Evolutionary conservation across 1,140 invertebrate species (phyloP).

Genomic region (Drosophila cardini): DNA sequence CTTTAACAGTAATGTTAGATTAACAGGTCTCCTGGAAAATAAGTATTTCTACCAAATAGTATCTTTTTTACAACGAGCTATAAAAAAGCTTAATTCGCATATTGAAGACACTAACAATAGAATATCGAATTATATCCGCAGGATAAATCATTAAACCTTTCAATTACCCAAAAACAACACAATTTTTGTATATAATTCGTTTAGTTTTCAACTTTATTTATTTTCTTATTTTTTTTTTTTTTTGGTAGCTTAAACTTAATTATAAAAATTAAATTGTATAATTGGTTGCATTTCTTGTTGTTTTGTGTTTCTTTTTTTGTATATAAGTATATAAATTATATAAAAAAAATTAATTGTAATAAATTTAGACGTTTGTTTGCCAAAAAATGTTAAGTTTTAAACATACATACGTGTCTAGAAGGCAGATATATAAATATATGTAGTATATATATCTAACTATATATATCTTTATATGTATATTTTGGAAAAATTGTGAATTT

Average conservation of each 20-base stretch:
- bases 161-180: no score
- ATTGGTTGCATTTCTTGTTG: slow-evolving; percentile 28
- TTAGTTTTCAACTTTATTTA: background rate
- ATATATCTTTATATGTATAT: slow-evolving; percentile 18
- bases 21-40: no score
- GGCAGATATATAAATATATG: slow-evolving; percentile 2
- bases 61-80: no score
- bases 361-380: slow-evolving; percentile 12
- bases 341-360: slow-evolving; percentile 30
- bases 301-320: slow-evolving; percentile 12
- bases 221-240: slow-evolving; percentile 4
- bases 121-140: no score
- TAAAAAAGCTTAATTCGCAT: no score
- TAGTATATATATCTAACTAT: slow-evolving; percentile 6
- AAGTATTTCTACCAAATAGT: no score
- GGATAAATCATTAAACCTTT: no score
- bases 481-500: slow-evolving; percentile 44
- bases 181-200: slow-evolving; percentile 20
- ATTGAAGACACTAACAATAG: no score
- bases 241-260: slow-evolving; percentile 15
- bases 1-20: no score
- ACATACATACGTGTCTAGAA: slow-evolving; percentile 17
- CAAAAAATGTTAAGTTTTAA: slow-evolving; percentile 8
- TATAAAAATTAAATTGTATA: slow-evolving; percentile 33
- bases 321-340: slow-evolving; percentile 41